A percentile compares a stretch with the other conserved stretches of the same genome.
phyloP scores from a whole-genome alignment of 2,888 invertebrate genomes.

The Drosophila sordidula region DNA sequence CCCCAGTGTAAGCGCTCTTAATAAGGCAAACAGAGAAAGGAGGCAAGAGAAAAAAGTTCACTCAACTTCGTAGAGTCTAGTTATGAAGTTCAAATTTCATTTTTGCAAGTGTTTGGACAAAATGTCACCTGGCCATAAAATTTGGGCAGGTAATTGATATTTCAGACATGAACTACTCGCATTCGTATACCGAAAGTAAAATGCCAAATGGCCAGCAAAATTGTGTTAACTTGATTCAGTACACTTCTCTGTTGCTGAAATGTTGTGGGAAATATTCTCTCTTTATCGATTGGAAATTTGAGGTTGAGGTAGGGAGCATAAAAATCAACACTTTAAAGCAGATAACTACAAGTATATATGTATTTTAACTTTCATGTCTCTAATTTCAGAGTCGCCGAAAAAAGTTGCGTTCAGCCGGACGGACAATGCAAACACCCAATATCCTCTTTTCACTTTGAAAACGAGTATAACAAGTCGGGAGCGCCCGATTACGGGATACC shows the following conservation, averaged over 20 bases:
- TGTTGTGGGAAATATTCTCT: no score
- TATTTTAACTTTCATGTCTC: no score
- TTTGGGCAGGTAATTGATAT: constrained; percentile 35
- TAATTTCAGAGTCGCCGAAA: no score
- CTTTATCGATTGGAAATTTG: no score
- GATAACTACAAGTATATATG: no score
- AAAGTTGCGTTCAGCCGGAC: no score
- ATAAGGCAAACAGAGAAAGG: constrained; percentile 56
- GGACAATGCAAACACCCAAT: no score
- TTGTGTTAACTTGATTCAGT: not conserved
- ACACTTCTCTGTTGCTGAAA: not conserved
- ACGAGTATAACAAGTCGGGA: no score
- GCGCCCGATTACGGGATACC: no score
- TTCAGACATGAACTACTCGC: constrained; percentile 13
- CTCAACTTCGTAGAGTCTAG: constrained; percentile 51
- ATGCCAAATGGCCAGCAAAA: constrained; percentile 5
- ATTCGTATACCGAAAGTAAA: constrained; percentile 44
- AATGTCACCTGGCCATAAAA: constrained; percentile 52
- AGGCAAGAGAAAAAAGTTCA: constrained; percentile 55
- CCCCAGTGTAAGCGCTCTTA: constrained; percentile 21
- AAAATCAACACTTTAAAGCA: no score
- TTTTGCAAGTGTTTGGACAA: constrained; percentile 29
- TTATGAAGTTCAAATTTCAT: constrained; percentile 19
- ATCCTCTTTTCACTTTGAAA: no score
- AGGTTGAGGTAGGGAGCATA: no score